These are phyloP conservation scores for Drosophila bocqueti DNA, from an alignment of 1,140 invertebrate genomes.

Conservation along the genomic window DNA sequence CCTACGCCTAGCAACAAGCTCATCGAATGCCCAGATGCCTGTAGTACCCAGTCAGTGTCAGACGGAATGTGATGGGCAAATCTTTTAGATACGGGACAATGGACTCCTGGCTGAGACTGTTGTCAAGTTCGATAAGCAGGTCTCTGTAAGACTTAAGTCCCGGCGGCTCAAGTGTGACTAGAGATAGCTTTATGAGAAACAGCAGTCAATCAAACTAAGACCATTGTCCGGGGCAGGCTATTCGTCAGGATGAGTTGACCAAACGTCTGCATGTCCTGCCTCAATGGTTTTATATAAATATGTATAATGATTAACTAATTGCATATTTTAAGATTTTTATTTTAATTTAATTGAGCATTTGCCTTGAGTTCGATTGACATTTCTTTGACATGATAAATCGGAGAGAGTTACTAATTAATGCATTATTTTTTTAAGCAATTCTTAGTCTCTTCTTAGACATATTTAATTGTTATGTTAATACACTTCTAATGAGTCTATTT, in stretches of 20 bases:
- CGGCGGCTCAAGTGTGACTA: conserved; percentile 56
- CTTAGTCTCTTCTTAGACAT: background rate
- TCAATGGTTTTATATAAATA: background rate
- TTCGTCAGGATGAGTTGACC: conserved; percentile 15
- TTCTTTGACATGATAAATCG: background rate
- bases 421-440: background rate
- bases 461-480: background rate
- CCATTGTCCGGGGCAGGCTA: conserved; percentile 4
- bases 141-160: conserved; percentile 58
- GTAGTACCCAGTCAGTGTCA: conserved; percentile 20
- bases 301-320: background rate
- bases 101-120: conserved; percentile 26
- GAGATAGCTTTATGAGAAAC: conserved; percentile 46
- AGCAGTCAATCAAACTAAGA: conserved; percentile 59
- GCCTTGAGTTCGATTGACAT: background rate
- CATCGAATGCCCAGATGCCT: conserved; percentile 41
- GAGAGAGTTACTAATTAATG: background rate
- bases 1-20: conserved; percentile 59
- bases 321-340: background rate
- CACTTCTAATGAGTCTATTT: background rate
- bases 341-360: background rate
- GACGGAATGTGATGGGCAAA: conserved; percentile 50
- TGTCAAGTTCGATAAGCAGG: conserved; percentile 64
- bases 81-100: conserved; percentile 52
- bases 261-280: background rate